These are phyloP conservation scores for Anisognathus igniventris DNA, from an alignment of 2,797 vertebrate genomes.

Conservation along the genomic window DNA sequence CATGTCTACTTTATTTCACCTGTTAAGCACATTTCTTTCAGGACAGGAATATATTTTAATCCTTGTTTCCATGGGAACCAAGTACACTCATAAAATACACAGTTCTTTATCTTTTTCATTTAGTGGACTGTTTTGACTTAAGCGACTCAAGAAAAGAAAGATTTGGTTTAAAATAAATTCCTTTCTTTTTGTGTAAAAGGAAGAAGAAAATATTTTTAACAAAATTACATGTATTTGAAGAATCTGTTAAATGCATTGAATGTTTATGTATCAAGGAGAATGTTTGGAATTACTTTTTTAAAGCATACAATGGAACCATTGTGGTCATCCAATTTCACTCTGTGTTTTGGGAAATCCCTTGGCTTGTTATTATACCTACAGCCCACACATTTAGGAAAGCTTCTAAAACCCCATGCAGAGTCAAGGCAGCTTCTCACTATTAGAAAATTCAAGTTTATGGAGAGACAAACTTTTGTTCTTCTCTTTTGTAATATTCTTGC, in stretches of 20 bases:
- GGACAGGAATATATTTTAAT: background rate
- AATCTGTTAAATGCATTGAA: background rate
- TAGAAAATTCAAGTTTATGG: background rate
- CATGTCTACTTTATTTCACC: background rate
- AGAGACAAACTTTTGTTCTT: background rate
- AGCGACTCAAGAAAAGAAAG: background rate
- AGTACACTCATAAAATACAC: background rate
- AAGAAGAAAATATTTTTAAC: background rate
- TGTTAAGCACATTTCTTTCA: background rate
- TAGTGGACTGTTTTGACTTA: background rate
- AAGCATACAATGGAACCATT: background rate
- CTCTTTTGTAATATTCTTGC: background rate
- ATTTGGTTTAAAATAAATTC: background rate
- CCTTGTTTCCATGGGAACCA: background rate
- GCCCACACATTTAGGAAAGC: background rate
- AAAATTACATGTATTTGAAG: background rate
- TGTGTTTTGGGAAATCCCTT: background rate
- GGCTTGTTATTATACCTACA: background rate
- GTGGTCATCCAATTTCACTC: background rate
- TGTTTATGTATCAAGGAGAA: background rate
- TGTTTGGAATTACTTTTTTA: background rate
- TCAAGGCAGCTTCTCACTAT: background rate
- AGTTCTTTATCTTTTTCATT: background rate
- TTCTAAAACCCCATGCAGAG: background rate
- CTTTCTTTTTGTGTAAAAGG: background rate